Percentiles rank a stretch among this genome's conserved stretches.
phyloP scores from a whole-genome alignment of 2,888 invertebrate species.

The Noctua janthina region DNA sequence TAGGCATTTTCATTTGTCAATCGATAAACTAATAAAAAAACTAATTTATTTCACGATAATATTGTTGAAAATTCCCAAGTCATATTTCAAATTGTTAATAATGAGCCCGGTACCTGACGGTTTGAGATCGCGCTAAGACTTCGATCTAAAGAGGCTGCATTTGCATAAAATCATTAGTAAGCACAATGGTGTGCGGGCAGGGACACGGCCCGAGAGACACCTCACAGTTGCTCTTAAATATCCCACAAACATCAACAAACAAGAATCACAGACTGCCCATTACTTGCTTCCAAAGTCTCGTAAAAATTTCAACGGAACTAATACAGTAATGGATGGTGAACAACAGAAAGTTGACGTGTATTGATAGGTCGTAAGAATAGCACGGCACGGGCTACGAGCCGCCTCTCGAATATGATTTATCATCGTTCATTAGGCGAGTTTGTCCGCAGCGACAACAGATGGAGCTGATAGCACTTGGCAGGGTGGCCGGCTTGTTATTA shows the following conservation, averaged over 20 bases:
- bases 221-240: slow-evolving; percentile 84
- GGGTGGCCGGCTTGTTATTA: slow-evolving; percentile 91
- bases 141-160: slow-evolving; percentile 90
- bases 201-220: slow-evolving; percentile 88
- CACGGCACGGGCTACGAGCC: slow-evolving; percentile 83
- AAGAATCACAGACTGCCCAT: slow-evolving; percentile 66
- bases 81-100: slow-evolving; percentile 90
- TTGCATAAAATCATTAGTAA: slow-evolving; percentile 91
- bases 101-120: slow-evolving; percentile 90
- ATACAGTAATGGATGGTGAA: slow-evolving; percentile 73
- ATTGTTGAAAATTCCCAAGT: slow-evolving; percentile 86
- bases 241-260: slow-evolving; percentile 69
- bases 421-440: slow-evolving; percentile 91
- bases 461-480: slow-evolving; percentile 91
- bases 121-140: slow-evolving; percentile 90
- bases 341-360: slow-evolving; percentile 59
- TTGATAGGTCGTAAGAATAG: slow-evolving; percentile 77
- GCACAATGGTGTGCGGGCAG: slow-evolving; percentile 90
- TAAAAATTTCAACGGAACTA: not conserved
- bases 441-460: slow-evolving; percentile 91
- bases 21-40: slow-evolving; percentile 78
- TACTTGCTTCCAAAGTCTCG: slow-evolving; percentile 47
- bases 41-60: slow-evolving; percentile 81
- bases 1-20: slow-evolving; percentile 63
- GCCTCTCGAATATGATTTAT: slow-evolving; percentile 91